A percentile compares a stretch with the other conserved stretches of the same genome.
Evolutionary conservation across 2,113 vertebrate genomes (phyloP).

Genomic region (Cyrtonyx montezumae): DNA sequence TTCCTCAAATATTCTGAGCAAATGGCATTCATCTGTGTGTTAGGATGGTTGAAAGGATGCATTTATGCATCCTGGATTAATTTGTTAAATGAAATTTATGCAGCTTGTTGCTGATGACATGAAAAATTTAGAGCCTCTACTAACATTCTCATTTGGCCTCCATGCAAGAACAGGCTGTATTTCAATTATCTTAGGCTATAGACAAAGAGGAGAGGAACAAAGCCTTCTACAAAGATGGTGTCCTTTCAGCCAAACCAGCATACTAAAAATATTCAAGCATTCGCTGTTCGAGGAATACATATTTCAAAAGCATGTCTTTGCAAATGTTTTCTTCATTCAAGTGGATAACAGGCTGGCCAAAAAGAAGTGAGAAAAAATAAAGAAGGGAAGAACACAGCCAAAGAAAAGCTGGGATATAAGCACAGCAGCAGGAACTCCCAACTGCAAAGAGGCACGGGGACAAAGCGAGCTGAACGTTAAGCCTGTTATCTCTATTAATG

Average conservation of each 20-base stretch:
- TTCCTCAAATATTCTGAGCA: constrained; percentile 23
- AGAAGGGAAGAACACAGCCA: background rate
- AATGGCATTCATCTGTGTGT: constrained; percentile 28
- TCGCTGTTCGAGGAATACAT: fast-evolving
- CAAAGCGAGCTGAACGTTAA: background rate
- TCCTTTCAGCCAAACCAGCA: background rate
- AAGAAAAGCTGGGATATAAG: background rate
- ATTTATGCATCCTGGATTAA: constrained; percentile 58
- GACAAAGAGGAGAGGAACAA: constrained; percentile 52
- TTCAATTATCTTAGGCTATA: constrained; percentile 51
- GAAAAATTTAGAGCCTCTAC: constrained; percentile 57
- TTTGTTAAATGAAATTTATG: constrained; percentile 67
- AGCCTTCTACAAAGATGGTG: constrained; percentile 32
- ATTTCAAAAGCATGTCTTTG: background rate
- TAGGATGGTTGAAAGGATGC: constrained; percentile 57
- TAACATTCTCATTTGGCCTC: constrained; percentile 44
- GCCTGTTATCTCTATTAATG: background rate
- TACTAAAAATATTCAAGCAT: background rate
- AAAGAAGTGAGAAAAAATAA: background rate
- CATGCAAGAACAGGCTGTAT: constrained; percentile 21
- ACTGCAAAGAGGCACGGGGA: background rate
- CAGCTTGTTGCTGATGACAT: constrained; percentile 64
- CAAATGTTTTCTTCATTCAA: background rate
- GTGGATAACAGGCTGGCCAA: background rate
- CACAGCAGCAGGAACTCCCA: background rate